Evolutionary conservation across 2,113 vertebrate genomes (phyloP).

Genomic region (Loxodonta africana): DNA sequence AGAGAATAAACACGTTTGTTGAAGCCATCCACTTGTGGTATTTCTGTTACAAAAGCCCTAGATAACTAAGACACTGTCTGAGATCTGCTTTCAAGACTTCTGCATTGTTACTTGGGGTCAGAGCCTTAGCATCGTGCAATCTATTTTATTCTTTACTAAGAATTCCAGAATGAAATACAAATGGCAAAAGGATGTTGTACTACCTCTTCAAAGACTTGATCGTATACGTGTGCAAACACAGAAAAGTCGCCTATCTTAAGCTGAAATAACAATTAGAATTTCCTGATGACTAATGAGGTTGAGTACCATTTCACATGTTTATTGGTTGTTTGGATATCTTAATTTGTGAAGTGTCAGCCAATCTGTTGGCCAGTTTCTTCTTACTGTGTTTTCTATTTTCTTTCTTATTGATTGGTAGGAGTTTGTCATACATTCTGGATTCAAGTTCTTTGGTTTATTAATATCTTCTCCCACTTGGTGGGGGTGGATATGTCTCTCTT

Average conservation of each 20-base stretch:
- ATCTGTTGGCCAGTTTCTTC: conserved; percentile 11
- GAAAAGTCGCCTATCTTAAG: background rate
- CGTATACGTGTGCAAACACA: background rate
- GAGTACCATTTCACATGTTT: background rate
- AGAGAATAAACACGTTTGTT: no score
- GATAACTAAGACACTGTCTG: background rate
- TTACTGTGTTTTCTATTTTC: background rate
- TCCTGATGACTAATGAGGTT: background rate
- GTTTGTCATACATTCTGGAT: background rate
- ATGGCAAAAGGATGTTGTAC: background rate
- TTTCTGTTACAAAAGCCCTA: no score
- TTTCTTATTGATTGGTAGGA: background rate
- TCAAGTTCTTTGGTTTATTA: conserved; percentile 28
- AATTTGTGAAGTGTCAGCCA: background rate
- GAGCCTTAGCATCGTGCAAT: background rate
- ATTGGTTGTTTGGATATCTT: background rate
- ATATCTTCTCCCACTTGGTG: background rate
- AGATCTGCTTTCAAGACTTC: background rate
- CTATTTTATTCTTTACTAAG: conserved; percentile 3
- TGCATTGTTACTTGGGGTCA: background rate
- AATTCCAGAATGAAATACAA: conserved; percentile 28
- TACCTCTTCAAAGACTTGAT: background rate
- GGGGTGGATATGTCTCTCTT: background rate
- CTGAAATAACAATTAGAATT: background rate
- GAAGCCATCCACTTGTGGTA: no score